Percentiles rank a stretch among this genome's conserved stretches.
These are phyloP conservation scores for Sepioteuthis lessoniana DNA, from an alignment of 2,888 invertebrate species.

Conservation along the genomic window DNA sequence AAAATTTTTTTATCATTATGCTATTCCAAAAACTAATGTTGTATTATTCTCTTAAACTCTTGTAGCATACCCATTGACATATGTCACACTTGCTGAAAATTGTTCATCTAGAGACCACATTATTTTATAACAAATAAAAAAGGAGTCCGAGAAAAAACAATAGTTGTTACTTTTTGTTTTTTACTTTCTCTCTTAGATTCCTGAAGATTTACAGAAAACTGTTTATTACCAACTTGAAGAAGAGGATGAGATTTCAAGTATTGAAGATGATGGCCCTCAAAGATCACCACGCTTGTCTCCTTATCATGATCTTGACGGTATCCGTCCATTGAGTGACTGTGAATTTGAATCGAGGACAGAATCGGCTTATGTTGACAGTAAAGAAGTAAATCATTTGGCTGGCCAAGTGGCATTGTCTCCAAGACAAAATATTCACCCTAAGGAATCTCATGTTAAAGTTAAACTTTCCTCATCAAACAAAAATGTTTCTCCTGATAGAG, in stretches of 20 bases:
- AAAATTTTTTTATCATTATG: too few relatives aligned
- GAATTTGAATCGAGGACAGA: background rate
- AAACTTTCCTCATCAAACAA: background rate
- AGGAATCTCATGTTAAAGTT: background rate
- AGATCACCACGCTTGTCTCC: background rate
- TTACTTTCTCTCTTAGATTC: background rate
- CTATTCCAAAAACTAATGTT: too few relatives aligned
- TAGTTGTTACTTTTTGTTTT: background rate
- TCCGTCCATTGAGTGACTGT: background rate
- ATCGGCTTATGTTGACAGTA: background rate
- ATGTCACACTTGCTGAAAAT: too few relatives aligned
- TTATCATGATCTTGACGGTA: background rate
- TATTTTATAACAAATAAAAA: too few relatives aligned
- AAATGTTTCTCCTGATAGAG: background rate
- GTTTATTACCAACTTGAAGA: background rate
- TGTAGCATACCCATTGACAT: too few relatives aligned
- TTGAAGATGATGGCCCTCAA: background rate
- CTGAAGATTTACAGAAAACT: background rate
- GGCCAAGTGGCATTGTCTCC: background rate
- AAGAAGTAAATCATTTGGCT: background rate
- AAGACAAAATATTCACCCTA: background rate
- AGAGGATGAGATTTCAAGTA: background rate
- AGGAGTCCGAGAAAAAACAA: background rate
- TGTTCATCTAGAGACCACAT: too few relatives aligned
- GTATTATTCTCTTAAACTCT: too few relatives aligned